Conservation (phyloP, 2,888 invertebrate species). For the Ctenicera cuprea region DNA sequence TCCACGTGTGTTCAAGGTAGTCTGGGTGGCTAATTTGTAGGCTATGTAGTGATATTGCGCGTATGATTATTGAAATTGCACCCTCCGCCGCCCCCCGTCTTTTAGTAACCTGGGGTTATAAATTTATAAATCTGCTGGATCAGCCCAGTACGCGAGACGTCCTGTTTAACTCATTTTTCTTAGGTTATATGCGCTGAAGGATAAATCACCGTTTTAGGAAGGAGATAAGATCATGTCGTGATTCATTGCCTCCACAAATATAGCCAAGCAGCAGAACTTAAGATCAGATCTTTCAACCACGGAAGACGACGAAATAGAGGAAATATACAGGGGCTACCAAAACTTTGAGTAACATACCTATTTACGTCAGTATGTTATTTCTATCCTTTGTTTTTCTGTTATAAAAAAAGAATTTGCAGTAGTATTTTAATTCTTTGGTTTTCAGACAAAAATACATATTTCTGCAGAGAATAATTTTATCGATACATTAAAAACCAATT, state of each 20-base stretch:
- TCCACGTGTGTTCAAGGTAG: constrained; percentile 58
- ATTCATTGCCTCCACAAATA: constrained; percentile 32
- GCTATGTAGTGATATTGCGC: constrained; percentile 47
- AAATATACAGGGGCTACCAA: not conserved
- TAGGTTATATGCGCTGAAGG: constrained; percentile 26
- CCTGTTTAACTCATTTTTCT: constrained; percentile 25
- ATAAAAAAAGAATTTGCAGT: too few species aligned
- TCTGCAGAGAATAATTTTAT: too few species aligned
- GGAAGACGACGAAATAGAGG: not conserved
- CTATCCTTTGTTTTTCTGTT: too few species aligned
- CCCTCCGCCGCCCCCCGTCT: constrained; percentile 25
- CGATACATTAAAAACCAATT: too few species aligned
- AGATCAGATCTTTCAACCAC: constrained; percentile 19
- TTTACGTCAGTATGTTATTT: too few species aligned
- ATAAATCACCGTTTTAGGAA: constrained; percentile 39
- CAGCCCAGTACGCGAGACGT: constrained; percentile 11
- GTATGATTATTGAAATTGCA: constrained; percentile 42
- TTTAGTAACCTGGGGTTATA: constrained; percentile 17
- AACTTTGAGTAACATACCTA: not conserved
- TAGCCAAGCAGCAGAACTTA: constrained; percentile 24
- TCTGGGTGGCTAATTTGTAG: constrained; percentile 59
- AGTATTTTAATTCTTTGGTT: too few species aligned
- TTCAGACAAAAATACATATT: too few species aligned
- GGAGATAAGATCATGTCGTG: constrained; percentile 39
- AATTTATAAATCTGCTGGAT: constrained; percentile 27